phyloP scores from a whole-genome alignment of 2,797 vertebrate species.

The Avahi laniger region DNA sequence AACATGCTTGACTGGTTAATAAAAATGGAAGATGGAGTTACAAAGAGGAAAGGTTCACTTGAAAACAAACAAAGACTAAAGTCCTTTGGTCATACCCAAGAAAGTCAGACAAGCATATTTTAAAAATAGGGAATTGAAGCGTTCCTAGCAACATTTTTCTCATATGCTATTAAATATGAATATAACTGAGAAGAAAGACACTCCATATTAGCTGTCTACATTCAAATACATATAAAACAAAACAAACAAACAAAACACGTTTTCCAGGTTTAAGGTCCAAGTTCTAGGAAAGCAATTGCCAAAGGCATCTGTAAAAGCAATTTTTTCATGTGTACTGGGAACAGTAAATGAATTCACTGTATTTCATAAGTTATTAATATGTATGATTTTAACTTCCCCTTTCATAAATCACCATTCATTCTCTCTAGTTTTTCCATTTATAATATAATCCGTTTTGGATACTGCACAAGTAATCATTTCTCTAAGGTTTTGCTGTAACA shows the following conservation, averaged over 20 bases:
- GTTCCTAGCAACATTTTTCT: not conserved
- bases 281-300: slow-evolving; percentile 44
- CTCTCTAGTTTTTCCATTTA: slow-evolving; percentile 58
- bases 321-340: slow-evolving; percentile 58
- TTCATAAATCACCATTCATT: slow-evolving; percentile 75
- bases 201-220: not conserved
- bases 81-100: slow-evolving; percentile 73
- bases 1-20: slow-evolving; percentile 74
- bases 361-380: slow-evolving; percentile 73
- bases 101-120: slow-evolving; percentile 53
- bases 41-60: slow-evolving; percentile 79
- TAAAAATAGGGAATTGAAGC: slow-evolving; percentile 30
- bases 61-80: slow-evolving; percentile 67
- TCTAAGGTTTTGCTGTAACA: slow-evolving; percentile 53
- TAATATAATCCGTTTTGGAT: slow-evolving; percentile 33
- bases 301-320: slow-evolving; percentile 73
- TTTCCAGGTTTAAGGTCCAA: slow-evolving; percentile 51
- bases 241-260: slow-evolving; percentile 48
- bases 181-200: not conserved
- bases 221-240: slow-evolving; percentile 50
- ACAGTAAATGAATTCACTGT: slow-evolving; percentile 73
- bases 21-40: slow-evolving; percentile 79
- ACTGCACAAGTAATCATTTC: slow-evolving; percentile 23
- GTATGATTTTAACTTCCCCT: slow-evolving; percentile 66
- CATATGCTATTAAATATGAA: slow-evolving; percentile 36